Conservation (phyloP, 2,113 vertebrate species). For the Gnathonemus echidnorhynchus region DNA sequence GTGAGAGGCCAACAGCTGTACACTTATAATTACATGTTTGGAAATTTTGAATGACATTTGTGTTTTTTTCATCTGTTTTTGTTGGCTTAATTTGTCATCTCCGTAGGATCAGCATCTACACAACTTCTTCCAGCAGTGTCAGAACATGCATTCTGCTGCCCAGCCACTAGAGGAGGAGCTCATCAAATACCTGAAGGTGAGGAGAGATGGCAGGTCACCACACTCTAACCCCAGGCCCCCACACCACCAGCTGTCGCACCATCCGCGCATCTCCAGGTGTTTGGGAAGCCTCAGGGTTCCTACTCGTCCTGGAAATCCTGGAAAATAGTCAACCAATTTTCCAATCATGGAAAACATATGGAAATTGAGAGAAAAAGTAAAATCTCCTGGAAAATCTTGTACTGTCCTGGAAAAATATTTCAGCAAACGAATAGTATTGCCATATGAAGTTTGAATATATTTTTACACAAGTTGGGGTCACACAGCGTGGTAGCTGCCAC, state of each 20-base stretch:
- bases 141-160: slow-evolving; percentile 74
- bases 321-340: too few relatives aligned
- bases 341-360: too few relatives aligned
- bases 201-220: not conserved
- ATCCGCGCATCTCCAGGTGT: not conserved
- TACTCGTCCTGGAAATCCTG: too few relatives aligned
- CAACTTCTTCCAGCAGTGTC: slow-evolving; percentile 95
- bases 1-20: not conserved
- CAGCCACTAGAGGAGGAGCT: slow-evolving; percentile 77
- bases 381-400: too few relatives aligned
- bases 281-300: not conserved
- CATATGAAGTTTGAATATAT: not conserved
- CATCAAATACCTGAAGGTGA: slow-evolving; percentile 94
- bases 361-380: too few relatives aligned
- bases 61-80: not conserved
- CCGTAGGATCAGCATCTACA: slow-evolving; percentile 90
- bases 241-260: not conserved
- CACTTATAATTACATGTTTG: not conserved
- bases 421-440: too few relatives aligned
- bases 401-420: too few relatives aligned
- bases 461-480: not conserved
- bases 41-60: not conserved
- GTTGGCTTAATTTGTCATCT: slow-evolving; percentile 17
- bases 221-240: not conserved
- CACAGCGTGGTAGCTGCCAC: not conserved